These are phyloP conservation scores for Lagenorhynchus albirostris DNA, from an alignment of 2,113 vertebrate species.

Conservation along the genomic window DNA sequence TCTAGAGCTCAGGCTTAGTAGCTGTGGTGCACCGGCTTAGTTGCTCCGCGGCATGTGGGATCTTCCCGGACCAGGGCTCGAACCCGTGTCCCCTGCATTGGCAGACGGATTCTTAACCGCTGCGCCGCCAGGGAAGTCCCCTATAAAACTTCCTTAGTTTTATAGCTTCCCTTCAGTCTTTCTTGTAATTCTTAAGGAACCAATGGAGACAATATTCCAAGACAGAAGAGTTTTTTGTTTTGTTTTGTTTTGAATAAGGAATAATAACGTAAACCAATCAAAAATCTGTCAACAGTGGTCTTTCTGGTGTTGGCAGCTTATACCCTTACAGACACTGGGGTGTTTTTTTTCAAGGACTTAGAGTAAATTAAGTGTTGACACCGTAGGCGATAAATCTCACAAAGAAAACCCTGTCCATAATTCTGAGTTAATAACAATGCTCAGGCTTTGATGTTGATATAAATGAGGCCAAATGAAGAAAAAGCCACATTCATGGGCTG, in stretches of 20 bases:
- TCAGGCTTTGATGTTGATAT: slow-evolving; percentile 41
- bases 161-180: not conserved
- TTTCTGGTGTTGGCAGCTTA: slow-evolving; percentile 17
- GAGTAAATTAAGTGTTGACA: slow-evolving; percentile 50
- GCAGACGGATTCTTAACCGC: no score
- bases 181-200: not conserved
- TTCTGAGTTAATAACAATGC: slow-evolving; percentile 39
- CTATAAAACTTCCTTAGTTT: not conserved
- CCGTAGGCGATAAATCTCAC: slow-evolving; percentile 25
- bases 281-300: not conserved
- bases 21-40: no score
- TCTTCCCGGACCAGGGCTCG: no score
- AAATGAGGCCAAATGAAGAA: slow-evolving; percentile 55
- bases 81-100: no score
- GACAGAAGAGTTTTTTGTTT: not conserved
- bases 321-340: not conserved
- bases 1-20: no score
- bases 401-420: slow-evolving; percentile 58
- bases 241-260: not conserved
- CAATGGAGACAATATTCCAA: not conserved
- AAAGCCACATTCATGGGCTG: slow-evolving; percentile 44
- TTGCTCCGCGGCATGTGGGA: no score
- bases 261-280: slow-evolving; percentile 50
- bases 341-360: not conserved
- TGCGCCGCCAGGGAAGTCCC: no score